Evolutionary conservation across 2,113 vertebrate genomes (phyloP).

Genomic region (Caranx melampygus): DNA sequence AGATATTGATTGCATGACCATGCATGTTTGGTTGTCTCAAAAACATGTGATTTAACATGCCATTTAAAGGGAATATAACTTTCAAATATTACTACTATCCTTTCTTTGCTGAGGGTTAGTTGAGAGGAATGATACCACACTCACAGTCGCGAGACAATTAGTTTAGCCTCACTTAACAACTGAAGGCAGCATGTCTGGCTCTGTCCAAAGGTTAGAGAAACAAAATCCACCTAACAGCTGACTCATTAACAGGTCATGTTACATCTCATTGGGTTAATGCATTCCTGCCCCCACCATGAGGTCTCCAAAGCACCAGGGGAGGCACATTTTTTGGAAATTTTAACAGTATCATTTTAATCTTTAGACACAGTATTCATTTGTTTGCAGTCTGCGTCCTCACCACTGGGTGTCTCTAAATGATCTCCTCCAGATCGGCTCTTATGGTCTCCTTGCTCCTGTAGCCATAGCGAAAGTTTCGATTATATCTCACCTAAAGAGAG

Average conservation of each 20-base stretch:
- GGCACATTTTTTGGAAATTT: no score
- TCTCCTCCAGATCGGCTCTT: not conserved
- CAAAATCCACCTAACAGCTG: not conserved
- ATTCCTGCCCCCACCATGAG: not conserved
- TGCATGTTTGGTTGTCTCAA: no score
- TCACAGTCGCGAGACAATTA: not conserved
- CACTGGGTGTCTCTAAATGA: no score
- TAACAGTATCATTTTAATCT: no score
- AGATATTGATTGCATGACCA: no score
- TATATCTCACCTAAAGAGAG: not conserved
- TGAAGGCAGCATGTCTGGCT: not conserved
- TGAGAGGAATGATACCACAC: no score
- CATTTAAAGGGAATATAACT: not conserved
- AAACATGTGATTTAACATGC: not conserved
- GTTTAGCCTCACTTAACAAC: not conserved
- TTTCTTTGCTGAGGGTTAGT: not conserved
- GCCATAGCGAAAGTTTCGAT: not conserved
- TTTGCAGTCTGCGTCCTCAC: no score
- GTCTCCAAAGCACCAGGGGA: not conserved
- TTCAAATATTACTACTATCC: no score
- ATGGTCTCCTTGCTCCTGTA: not conserved
- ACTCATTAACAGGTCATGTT: not conserved
- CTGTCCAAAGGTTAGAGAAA: not conserved
- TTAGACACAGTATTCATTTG: no score
- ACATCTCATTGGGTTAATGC: not conserved